Percentiles rank a stretch among this genome's conserved stretches.
phyloP scores from a whole-genome alignment of 2,888 invertebrate genomes.

The Lymantria monacha region DNA sequence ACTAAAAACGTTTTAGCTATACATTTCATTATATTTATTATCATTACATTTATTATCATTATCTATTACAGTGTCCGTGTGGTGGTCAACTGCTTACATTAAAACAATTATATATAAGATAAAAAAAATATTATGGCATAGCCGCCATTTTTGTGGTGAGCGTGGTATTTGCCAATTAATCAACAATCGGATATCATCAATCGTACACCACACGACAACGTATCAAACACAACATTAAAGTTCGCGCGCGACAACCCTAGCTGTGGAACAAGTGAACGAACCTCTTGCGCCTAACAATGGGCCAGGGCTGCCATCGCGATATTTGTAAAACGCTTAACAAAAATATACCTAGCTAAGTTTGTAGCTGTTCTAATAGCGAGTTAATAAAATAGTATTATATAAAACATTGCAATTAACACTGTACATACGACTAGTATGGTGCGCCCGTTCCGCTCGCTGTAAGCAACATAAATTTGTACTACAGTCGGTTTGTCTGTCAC shows the following conservation, averaged over 20 bases:
- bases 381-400: constrained; percentile 67
- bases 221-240: constrained; percentile 15
- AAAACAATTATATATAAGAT: neutral
- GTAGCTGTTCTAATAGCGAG: constrained; percentile 50
- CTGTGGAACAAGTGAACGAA: neutral
- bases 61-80: constrained; percentile 39
- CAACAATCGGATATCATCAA: constrained; percentile 1
- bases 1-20: constrained; percentile 55
- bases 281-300: constrained; percentile 1
- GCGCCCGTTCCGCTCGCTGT: constrained; percentile 22
- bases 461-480: constrained; percentile 10
- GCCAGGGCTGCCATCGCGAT: constrained; percentile 17
- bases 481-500: constrained; percentile 15
- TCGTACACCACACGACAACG: constrained; percentile 11
- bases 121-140: constrained; percentile 4
- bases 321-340: constrained; percentile 66
- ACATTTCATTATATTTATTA: constrained; percentile 47
- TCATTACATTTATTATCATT: too few relatives aligned
- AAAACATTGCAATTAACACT: constrained; percentile 69
- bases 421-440: constrained; percentile 61
- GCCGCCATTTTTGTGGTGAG: constrained; percentile 12
- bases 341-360: constrained; percentile 70
- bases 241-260: constrained; percentile 17
- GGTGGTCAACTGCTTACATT: constrained; percentile 16
- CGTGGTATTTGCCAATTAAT: constrained; percentile 1